Evolutionary conservation across 2,113 vertebrate genomes (phyloP).

Genomic region (Chiloscyllium plagiosum): DNA sequence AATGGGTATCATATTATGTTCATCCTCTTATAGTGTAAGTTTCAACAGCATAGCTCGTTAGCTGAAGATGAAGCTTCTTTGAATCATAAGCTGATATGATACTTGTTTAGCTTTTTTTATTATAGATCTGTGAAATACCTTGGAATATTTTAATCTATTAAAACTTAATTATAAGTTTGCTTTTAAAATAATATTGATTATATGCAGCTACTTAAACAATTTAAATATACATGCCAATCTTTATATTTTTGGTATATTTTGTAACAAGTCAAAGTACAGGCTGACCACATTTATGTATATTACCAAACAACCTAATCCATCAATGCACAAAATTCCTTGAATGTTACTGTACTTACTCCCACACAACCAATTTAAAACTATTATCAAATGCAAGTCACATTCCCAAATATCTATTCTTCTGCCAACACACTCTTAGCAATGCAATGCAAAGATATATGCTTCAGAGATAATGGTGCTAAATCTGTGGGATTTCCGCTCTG

Average conservation of each 20-base stretch:
- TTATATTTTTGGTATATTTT: background rate
- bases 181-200: background rate
- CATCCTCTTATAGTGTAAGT: background rate
- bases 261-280: background rate
- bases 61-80: background rate
- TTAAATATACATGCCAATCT: background rate
- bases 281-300: background rate
- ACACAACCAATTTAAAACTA: background rate
- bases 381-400: background rate
- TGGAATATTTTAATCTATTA: background rate
- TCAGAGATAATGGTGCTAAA: background rate
- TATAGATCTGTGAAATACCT: background rate
- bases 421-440: background rate
- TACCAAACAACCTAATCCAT: background rate
- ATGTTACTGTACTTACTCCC: background rate
- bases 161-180: background rate
- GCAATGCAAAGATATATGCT: background rate
- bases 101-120: background rate
- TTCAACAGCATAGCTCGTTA: background rate
- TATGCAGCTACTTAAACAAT: background rate
- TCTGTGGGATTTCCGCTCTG: background rate
- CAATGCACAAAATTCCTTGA: background rate
- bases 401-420: background rate
- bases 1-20: background rate
- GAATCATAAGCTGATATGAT: background rate